Base-by-base conservation (phyloP, 2,797 vertebrate species). In the Protosalanx chinensis region DNA sequence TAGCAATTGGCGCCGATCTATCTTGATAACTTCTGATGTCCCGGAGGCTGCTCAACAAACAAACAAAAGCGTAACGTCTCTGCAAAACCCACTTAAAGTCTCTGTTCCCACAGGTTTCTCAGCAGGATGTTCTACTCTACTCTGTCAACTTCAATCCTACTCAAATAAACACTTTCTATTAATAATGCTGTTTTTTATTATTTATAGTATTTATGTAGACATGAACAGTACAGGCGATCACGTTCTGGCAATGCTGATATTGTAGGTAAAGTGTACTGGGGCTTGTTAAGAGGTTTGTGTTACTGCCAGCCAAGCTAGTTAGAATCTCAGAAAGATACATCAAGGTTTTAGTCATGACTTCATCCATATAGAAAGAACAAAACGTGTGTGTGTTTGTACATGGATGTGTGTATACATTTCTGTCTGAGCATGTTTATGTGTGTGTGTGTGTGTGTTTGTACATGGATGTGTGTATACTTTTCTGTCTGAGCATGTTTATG, bases 201-300 rank as follows among this genome's bases (percentile, higher is more conserved):
- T 27, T 27, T 27, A 27, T 6, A 30, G 27, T 35, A 16, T 30
- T 33, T 8, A 64, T 23, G 49, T 27, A 12, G 64, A 23, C 23
- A 4, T 49, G 32, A 85, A 88, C 81, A 75, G 74, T 1, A 30
- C 76, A 86, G 86, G 84, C 82, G 7, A 41, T 10, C 37, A 41
- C 37, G 37, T 41, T 41, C 10, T 41, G 37, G 37, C 37, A 13
- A 10, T 10, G 3, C 37, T 12, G 37, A 41, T 41, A 41, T 13
- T 41, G 37, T 41, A 41, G 37, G 37, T 41, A 41, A 12, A 41
- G 8, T 13, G 37, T 41, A 1, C 37, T 7, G 7, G 37, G 37
- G 8, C 10, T 10, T 41, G 37, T 13, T 41, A 41, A 41, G 37
- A 41, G 37, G 37, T 37, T 37, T 37, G 35, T 3, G 2, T 41